Conservation (phyloP, 2,888 invertebrate genomes). For the Calliphora vomitoria region DNA sequence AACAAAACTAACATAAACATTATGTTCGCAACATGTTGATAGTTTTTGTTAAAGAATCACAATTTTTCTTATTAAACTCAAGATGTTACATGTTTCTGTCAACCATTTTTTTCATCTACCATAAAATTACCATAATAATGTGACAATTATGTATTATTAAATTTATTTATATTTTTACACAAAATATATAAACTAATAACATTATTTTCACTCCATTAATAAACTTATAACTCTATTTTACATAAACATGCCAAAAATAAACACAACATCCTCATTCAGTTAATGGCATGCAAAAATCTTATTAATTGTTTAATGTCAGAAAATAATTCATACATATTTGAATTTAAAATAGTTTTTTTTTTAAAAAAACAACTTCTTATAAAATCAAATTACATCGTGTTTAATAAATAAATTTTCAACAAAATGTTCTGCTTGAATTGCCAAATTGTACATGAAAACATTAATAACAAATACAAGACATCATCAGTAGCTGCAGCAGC, state of each 20-base stretch:
- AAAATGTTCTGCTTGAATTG: conserved; percentile 67
- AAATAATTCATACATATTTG: conserved; percentile 7
- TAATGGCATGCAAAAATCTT: conserved; percentile 50
- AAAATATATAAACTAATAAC: background rate
- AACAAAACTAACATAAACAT: background rate
- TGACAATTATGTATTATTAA: background rate
- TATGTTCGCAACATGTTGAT: background rate
- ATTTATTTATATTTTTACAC: background rate
- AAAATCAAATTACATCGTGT: conserved; percentile 52
- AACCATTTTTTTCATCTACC: background rate
- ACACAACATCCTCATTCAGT: conserved; percentile 63
- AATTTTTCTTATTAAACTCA: no score
- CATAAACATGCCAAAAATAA: conserved; percentile 18
- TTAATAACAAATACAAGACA: conserved; percentile 11
- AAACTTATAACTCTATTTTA: background rate
- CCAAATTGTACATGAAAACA: conserved; percentile 58
- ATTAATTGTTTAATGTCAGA: conserved; percentile 21
- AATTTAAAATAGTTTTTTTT: conserved; percentile 15
- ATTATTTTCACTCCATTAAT: conserved; percentile 22
- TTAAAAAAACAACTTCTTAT: conserved; percentile 25
- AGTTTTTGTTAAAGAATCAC: no score
- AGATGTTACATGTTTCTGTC: no score
- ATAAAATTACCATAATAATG: background rate
- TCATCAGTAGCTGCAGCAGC: no score
- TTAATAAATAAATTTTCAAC: conserved; percentile 16